Evolutionary conservation across 1,140 invertebrate genomes (phyloP).

Genomic region (Patella vulgata): DNA sequence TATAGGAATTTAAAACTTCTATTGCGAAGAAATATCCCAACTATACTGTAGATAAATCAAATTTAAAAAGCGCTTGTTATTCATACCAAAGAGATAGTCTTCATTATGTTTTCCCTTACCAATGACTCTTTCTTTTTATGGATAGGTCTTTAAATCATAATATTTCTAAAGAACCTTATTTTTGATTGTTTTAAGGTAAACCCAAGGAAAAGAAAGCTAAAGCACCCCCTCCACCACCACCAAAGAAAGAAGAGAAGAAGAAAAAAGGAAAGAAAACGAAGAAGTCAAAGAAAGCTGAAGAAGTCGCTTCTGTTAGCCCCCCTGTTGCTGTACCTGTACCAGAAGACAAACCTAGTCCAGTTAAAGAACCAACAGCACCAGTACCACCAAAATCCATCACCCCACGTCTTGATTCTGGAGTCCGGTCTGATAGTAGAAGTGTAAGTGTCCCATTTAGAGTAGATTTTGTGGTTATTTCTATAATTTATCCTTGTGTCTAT

Average conservation of each 20-base stretch:
- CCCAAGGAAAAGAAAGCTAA: conserved; percentile 35
- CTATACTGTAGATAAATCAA: no score
- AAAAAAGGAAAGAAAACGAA: conserved; percentile 16
- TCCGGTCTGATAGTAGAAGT: not conserved
- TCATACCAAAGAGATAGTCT: no score
- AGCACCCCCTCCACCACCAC: conserved; percentile 5
- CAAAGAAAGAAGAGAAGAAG: conserved; percentile 28
- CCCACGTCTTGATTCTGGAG: not conserved
- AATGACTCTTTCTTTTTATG: no score
- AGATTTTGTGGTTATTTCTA: conserved; percentile 4
- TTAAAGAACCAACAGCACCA: conserved; percentile 26
- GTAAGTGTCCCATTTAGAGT: conserved; percentile 5
- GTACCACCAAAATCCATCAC: conserved; percentile 6
- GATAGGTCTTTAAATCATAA: no score
- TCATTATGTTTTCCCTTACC: no score
- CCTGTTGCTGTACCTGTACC: conserved; percentile 13
- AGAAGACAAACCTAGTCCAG: conserved; percentile 16
- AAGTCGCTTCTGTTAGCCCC: conserved; percentile 13
- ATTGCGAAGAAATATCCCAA: no score
- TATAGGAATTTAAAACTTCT: no score
- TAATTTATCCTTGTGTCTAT: not conserved
- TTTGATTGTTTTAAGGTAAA: no score
- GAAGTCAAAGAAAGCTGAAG: conserved; percentile 27
- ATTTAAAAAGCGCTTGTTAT: no score
- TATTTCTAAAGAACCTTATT: no score